Percentiles rank a stretch among this genome's conserved stretches.
phyloP scores from a whole-genome alignment of 2,797 vertebrate species.

The Gambusia yucatana region DNA sequence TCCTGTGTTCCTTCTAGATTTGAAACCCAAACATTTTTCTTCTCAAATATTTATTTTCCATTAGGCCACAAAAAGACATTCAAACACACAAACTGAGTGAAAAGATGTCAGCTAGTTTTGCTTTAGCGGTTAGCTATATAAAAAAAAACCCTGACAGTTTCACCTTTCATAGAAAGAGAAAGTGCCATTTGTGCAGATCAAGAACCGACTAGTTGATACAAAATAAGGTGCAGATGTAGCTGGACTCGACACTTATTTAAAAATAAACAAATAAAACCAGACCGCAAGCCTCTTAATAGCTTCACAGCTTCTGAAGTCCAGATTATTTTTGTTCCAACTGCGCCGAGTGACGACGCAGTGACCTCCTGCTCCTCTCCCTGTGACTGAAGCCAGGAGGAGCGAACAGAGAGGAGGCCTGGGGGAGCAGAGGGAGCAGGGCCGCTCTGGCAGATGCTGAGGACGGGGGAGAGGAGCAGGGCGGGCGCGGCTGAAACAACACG shows the following conservation, averaged over 20 bases:
- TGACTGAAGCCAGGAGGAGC: conserved; percentile 30
- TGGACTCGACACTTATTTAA: not conserved
- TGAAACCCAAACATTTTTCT: not conserved
- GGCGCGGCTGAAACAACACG: conserved; percentile 47
- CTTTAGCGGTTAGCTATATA: not conserved
- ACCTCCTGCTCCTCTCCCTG: conserved; percentile 33
- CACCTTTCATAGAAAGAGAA: not conserved
- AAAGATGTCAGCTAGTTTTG: not conserved
- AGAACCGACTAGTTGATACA: not conserved
- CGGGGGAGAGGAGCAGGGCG: conserved; percentile 32
- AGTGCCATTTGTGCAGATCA: not conserved
- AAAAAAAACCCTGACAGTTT: no score
- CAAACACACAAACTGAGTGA: not conserved
- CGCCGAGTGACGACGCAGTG: conserved; percentile 54
- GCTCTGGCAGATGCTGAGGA: conserved; percentile 15
- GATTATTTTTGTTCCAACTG: conserved; percentile 52
- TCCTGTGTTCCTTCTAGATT: conserved; percentile 22
- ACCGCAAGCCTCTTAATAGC: not conserved
- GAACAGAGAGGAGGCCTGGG: conserved; percentile 31
- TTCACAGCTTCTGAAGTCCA: conserved; percentile 3
- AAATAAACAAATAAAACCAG: not conserved
- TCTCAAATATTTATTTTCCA: not conserved
- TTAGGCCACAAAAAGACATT: not conserved
- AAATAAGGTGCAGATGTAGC: not conserved
- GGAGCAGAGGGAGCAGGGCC: conserved; percentile 24